phyloP scores from a whole-genome alignment of 2,113 vertebrate genomes.

The Scomber japonicus region DNA sequence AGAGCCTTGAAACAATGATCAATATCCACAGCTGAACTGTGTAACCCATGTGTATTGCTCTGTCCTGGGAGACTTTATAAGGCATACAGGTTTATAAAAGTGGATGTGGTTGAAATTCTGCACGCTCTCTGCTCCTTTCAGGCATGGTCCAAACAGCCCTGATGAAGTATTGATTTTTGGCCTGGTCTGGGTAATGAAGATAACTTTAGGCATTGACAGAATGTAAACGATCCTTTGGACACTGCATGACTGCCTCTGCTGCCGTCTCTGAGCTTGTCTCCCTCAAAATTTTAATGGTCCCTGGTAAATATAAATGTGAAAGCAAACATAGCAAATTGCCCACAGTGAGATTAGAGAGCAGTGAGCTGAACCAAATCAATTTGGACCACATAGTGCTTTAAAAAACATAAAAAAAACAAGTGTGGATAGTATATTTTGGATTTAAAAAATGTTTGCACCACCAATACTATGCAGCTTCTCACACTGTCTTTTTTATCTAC shows the following conservation, averaged over 20 bases:
- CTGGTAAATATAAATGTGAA: conserved; percentile 50
- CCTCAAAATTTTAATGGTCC: neutral
- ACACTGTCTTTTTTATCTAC: too few relatives aligned
- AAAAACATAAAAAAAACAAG: conserved; percentile 4
- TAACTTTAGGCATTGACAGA: conserved; percentile 46
- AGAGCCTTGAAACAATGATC: conserved; percentile 11
- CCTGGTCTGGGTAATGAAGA: conserved; percentile 55
- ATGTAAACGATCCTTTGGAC: conserved; percentile 33
- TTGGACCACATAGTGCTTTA: neutral
- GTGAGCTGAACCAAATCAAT: conserved; percentile 25
- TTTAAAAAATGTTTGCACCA: too few relatives aligned
- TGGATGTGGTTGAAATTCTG: conserved; percentile 18
- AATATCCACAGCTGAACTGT: neutral
- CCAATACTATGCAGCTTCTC: too few relatives aligned
- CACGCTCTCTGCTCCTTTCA: conserved; percentile 15
- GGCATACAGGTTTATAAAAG: conserved; percentile 27
- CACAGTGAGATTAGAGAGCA: conserved; percentile 14
- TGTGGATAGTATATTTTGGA: neutral
- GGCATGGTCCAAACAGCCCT: conserved; percentile 36
- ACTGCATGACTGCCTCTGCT: conserved; percentile 7
- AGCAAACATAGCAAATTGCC: conserved; percentile 28
- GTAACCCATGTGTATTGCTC: neutral
- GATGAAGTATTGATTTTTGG: conserved; percentile 62
- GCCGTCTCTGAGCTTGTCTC: conserved; percentile 18
- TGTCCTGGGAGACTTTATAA: neutral